Conservation (phyloP, 30 jellyfish, hydroid and myxozoan genomes). For the Turritopsis dohrnii region DNA sequence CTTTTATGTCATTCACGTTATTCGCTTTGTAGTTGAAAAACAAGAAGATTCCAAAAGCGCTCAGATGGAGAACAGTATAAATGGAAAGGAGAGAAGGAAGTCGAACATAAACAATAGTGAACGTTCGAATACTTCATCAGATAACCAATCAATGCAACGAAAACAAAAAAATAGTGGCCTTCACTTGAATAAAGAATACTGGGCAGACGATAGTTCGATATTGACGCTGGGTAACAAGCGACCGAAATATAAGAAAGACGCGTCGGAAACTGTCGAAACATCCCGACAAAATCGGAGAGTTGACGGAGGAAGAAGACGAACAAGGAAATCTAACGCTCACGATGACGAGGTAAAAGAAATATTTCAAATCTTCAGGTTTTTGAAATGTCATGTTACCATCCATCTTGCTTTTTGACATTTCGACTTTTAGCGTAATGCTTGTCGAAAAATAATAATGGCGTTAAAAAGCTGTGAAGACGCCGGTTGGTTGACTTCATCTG, state of each 20-base stretch:
- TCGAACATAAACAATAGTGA: background rate
- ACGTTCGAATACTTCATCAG: background rate
- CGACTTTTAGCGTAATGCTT: conserved; percentile 61
- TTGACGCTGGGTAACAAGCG: conserved; percentile 26
- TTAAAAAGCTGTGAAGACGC: conserved; percentile 55
- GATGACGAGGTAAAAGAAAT: background rate
- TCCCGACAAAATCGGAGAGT: background rate
- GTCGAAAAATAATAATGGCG: conserved; percentile 64
- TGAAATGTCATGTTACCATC: no score
- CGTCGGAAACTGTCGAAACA: no score
- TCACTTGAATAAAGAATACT: background rate
- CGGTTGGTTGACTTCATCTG: conserved; percentile 54
- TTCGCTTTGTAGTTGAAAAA: background rate
- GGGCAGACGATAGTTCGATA: background rate
- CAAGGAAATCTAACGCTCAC: background rate
- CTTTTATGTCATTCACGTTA: no score
- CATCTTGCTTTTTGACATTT: background rate
- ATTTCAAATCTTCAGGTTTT: background rate
- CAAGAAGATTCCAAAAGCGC: conserved; percentile 33
- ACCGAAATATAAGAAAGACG: conserved; percentile 22
- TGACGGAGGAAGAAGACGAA: conserved; percentile 1
- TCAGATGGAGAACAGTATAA: conserved; percentile 23
- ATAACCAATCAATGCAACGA: conserved; percentile 23
- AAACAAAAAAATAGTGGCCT: conserved; percentile 26
- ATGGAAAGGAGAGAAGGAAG: conserved; percentile 6